Percentiles rank a stretch among this genome's conserved stretches.
Conservation (phyloP, 2,113 vertebrate genomes). For the Ameiurus melas region DNA sequence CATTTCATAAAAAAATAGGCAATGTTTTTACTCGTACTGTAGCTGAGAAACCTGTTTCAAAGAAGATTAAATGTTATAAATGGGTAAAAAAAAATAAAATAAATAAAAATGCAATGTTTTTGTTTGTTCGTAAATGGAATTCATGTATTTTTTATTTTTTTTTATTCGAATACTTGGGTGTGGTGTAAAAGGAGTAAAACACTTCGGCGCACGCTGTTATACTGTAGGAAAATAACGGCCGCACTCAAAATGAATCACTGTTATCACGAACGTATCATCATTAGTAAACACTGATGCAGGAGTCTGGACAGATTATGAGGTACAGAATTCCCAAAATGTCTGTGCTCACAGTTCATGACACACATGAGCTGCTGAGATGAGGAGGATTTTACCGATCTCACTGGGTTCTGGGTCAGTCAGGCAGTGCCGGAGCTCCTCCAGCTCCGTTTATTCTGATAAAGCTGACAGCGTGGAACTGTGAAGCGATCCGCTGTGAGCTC, state of each 20-base stretch:
- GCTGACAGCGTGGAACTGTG: constrained; percentile 2
- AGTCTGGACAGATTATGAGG: background rate
- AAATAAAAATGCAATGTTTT: too few relatives aligned
- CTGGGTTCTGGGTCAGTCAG: background rate
- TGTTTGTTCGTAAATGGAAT: too few relatives aligned
- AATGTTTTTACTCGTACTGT: too few relatives aligned
- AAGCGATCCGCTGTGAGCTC: constrained; percentile 15
- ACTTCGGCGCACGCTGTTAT: background rate
- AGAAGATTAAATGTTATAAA: too few relatives aligned
- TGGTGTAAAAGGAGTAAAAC: background rate
- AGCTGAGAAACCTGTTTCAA: too few relatives aligned
- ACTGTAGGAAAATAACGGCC: background rate
- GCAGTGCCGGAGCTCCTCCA: background rate
- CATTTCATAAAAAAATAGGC: too few relatives aligned
- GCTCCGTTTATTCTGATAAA: constrained; percentile 14
- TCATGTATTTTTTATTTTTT: too few relatives aligned
- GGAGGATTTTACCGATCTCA: background rate
- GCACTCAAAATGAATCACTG: background rate
- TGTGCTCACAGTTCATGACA: background rate
- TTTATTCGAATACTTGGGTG: background rate
- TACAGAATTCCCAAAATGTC: background rate
- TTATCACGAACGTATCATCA: background rate
- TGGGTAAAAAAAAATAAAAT: too few relatives aligned
- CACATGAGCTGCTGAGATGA: constrained; percentile 1
- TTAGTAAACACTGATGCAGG: too few relatives aligned